Base-by-base conservation (phyloP, 2,797 vertebrate genomes). In the Hypotaenidia okinawae region DNA sequence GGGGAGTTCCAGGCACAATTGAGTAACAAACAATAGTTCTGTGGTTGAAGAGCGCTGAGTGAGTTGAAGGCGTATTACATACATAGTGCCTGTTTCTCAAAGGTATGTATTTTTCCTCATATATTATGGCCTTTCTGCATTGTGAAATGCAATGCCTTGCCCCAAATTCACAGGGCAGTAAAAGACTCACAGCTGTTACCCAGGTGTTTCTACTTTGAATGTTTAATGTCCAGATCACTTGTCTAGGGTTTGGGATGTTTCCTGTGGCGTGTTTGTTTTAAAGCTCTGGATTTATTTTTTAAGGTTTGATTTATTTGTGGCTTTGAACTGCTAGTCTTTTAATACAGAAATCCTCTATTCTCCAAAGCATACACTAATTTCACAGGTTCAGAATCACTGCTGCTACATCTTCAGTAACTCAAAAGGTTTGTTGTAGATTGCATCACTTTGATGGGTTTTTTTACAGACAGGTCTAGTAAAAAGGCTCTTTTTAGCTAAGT, bases 301-400 rank as follows among this genome's bases (percentile, higher is more conserved):
- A 4, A 90, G 28, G 21, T 67, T 23, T 37, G 8, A 8, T 47
- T 80, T 52, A 49, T 62, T 72, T 75, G 74, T 25, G 13, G 16
- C n/a, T 55, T 82, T 21, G 49, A 82, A 85, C 84, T 35, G 32
- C 22, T 58, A 15, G 30, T 57, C 9, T 66, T 68, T 43, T 30
- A 25, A 43, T 13, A 58, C 5, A 23, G 33, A 77, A 92, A 74
- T 28, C n/a, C 33, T 45, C n/a, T 54, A 5, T 27, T 37, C 32
- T 33, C 35, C 32, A 62, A 66, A 73, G 69, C 13, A 11, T 0
- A 0, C 9, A 39, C 16, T 11, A 7, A 0, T 41, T 69, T 51
- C 33, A 39, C 2, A 30, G 24, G 15, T 52, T 75, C 59, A n/a
- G 52, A 88, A 57, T 39, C 41, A 39, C 43, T 27, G 27, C 43